phyloP scores from a whole-genome alignment of 2,113 vertebrate genomes.

The Phalacrocorax pelagicus region DNA sequence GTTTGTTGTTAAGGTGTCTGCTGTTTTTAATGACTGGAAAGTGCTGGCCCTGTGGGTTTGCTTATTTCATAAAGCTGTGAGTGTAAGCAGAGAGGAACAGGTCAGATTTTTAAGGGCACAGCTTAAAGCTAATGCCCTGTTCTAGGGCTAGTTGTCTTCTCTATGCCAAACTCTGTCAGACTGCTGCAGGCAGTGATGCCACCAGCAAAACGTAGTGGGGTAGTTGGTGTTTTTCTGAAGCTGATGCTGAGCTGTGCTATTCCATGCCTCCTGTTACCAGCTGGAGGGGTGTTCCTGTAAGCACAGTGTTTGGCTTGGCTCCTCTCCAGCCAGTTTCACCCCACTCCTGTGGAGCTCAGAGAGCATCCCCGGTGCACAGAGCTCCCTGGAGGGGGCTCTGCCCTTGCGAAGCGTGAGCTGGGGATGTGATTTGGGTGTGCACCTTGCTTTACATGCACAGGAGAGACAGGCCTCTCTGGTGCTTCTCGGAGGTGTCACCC shows the following conservation, averaged over 20 bases:
- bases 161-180: background rate
- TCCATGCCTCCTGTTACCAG: background rate
- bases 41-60: background rate
- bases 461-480: background rate
- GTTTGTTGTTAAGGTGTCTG: background rate
- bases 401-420: fast-evolving
- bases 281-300: background rate
- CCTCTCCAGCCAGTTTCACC: background rate
- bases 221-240: background rate
- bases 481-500: background rate
- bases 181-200: background rate
- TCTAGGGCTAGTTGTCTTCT: background rate
- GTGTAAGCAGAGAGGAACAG: background rate
- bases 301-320: background rate
- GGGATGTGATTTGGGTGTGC: background rate
- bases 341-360: background rate
- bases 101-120: background rate
- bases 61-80: background rate
- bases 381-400: fast-evolving
- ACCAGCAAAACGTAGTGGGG: fast-evolving
- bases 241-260: background rate
- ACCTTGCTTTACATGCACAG: background rate
- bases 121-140: background rate
- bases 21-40: background rate
- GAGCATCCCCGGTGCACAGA: background rate